Conservation (phyloP, 1,140 invertebrate genomes). For the Protaetia brevitarsis region DNA sequence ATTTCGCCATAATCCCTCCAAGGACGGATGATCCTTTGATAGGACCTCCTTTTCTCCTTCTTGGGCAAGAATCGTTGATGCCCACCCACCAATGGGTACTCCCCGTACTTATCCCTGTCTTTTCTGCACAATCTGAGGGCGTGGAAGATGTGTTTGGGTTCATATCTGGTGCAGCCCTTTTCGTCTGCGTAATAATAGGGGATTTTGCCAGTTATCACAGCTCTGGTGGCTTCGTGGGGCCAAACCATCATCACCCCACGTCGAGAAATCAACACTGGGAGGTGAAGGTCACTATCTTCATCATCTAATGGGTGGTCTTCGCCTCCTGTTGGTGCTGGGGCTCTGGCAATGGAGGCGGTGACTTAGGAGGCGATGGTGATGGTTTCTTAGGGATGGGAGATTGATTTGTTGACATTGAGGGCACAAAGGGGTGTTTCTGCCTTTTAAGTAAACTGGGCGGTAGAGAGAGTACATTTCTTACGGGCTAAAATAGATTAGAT, state of each 20-base stretch:
- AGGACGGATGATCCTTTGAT: conserved; percentile 36
- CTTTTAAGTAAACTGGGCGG: conserved; percentile 22
- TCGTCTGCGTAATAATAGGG: conserved; percentile 75
- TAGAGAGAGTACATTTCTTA: not conserved
- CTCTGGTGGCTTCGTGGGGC: conserved; percentile 68
- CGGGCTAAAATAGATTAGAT: not conserved
- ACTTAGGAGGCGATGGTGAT: conserved; percentile 24
- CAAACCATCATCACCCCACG: conserved; percentile 70
- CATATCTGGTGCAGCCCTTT: conserved; percentile 69
- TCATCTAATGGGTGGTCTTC: not conserved
- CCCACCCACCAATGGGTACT: conserved; percentile 42
- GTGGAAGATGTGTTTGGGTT: conserved; percentile 69
- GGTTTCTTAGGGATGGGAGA: conserved; percentile 34
- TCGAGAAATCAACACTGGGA: conserved; percentile 65
- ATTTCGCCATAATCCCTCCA: conserved; percentile 20
- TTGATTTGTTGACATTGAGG: conserved; percentile 1
- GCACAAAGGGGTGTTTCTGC: not conserved
- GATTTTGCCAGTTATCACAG: conserved; percentile 71
- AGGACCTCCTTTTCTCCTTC: conserved; percentile 29
- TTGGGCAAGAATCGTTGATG: conserved; percentile 35
- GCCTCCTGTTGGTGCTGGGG: not conserved
- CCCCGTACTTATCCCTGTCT: conserved; percentile 57
- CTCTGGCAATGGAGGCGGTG: conserved; percentile 21
- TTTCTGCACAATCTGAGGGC: conserved; percentile 62
- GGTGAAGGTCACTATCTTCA: not conserved